Percentiles rank a stretch among this genome's conserved stretches.
Conservation (phyloP, 1,140 invertebrate genomes). For the Thaumatotibia leucotreta region DNA sequence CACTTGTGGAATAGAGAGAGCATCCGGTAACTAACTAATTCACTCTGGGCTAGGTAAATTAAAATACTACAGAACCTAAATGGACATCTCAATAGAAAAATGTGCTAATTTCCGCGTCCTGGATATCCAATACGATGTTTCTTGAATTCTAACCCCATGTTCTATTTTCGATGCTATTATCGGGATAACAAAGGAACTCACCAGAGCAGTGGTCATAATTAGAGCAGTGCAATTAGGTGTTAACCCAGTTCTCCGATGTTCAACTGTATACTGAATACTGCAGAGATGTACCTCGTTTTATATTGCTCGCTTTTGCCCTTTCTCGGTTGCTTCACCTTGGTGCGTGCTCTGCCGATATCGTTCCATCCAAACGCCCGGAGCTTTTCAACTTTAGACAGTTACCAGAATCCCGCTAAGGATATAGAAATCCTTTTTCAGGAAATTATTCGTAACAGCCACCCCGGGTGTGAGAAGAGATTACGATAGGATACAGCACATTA, state of each 20-base stretch:
- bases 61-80: too few relatives aligned
- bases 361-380: constrained; percentile 48
- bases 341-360: constrained; percentile 50
- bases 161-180: neutral
- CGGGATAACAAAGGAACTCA: constrained; percentile 28
- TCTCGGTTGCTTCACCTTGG: constrained; percentile 70
- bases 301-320: constrained; percentile 69
- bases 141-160: neutral
- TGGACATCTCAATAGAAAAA: too few relatives aligned
- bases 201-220: constrained; percentile 39
- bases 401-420: constrained; percentile 39
- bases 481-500: neutral
- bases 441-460: neutral
- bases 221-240: constrained; percentile 25
- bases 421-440: neutral
- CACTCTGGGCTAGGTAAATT: too few relatives aligned
- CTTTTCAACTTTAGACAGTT: constrained; percentile 25
- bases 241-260: constrained; percentile 40
- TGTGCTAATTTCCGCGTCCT: too few relatives aligned
- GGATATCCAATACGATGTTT: neutral
- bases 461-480: neutral
- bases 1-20: too few relatives aligned
- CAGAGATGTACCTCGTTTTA: constrained; percentile 69
- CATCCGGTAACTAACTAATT: too few relatives aligned
- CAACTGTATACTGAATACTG: constrained; percentile 52